Evolutionary conservation across 2,888 invertebrate species (phyloP), one percentile per base, ranked within the genome.

Genomic region (Bugula neritina): DNA sequence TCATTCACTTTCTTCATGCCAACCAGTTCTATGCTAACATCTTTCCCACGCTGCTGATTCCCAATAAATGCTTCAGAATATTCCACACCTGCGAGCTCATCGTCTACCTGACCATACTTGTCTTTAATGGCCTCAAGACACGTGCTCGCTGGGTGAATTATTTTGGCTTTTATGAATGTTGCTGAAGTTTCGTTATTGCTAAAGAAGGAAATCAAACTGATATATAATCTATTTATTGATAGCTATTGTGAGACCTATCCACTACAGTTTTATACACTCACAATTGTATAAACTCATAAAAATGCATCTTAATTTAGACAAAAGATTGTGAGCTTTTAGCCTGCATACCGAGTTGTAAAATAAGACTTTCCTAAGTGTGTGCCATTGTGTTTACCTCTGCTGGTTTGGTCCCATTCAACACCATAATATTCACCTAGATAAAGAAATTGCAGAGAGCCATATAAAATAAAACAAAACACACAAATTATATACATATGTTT

Each of bases 321-420:
- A n/a, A n/a, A n/a, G n/a, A n/a, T n/a, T n/a, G n/a, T n/a, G n/a
- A n/a, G n/a, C n/a, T n/a, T n/a, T n/a, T n/a, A n/a, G n/a, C n/a
- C n/a, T n/a, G 23, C 69, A 29, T 2, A 74, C 72, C 75, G 76
- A 2, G 82, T 80, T 57, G 75, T 73, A 83, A 96, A 98, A 84
- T 96, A 97, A 76, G 89, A 88, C 69, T 88, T 86, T 69, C 90
- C 92, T 75, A 93, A 89, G 57, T 94, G 88, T 58, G 88, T 88
- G 0, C 98, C 98, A 86, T 94, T 90, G 81, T 98, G 97, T 83
- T 94, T 96, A 0, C 98, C 98, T 78, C 97, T 87, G 5, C 86
- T 85, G 1, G 89, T 87, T 79, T 94, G 90, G 83, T 98, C 97
- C 97, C 97, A 98, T 82, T 98, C 97, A n/a, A 98, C 89, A 0